Percentiles rank a stretch among this genome's conserved stretches.
Evolutionary conservation across 1,140 invertebrate species (phyloP).

Genomic region (Probaryconus sp.): DNA sequence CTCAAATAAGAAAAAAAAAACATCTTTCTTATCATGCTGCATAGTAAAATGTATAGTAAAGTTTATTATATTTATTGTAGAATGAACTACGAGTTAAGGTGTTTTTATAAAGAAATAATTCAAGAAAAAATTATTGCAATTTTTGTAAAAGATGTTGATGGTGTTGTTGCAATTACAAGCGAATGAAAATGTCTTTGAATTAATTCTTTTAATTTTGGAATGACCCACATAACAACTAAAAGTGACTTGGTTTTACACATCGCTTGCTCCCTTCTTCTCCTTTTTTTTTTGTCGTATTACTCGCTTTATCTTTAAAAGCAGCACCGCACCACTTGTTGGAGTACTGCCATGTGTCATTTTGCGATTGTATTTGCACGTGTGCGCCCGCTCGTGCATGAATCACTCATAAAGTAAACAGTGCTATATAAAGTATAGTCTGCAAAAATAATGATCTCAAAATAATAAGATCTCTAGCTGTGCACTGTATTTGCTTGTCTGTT

Average conservation of each 20-base stretch:
- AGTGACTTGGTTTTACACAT: conserved; percentile 24
- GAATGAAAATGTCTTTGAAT: too few relatives aligned
- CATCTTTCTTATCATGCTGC: too few relatives aligned
- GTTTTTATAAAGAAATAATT: too few relatives aligned
- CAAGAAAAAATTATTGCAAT: too few relatives aligned
- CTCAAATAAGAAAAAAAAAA: too few relatives aligned
- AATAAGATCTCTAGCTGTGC: conserved; percentile 40
- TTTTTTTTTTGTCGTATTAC: conserved; percentile 41
- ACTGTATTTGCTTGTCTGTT: conserved; percentile 20
- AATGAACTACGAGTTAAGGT: too few relatives aligned
- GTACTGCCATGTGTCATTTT: conserved; percentile 67
- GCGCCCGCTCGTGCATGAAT: conserved; percentile 52
- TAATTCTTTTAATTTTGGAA: conserved; percentile 7
- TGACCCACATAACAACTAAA: conserved; percentile 15
- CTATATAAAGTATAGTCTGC: conserved; percentile 35
- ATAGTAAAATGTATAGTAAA: too few relatives aligned
- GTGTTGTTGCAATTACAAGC: too few relatives aligned
- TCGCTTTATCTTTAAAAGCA: conserved; percentile 30
- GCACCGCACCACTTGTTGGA: conserved; percentile 73
- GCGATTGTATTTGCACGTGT: conserved; percentile 40
- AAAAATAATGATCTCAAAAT: conserved; percentile 57
- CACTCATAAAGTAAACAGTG: conserved; percentile 50
- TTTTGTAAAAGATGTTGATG: too few relatives aligned
- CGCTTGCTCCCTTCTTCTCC: conserved; percentile 27
- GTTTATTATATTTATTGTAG: too few relatives aligned